Evolutionary conservation across 2,113 vertebrate species (phyloP).

Genomic region (Sinocyclocheilus maitianheensis): DNA sequence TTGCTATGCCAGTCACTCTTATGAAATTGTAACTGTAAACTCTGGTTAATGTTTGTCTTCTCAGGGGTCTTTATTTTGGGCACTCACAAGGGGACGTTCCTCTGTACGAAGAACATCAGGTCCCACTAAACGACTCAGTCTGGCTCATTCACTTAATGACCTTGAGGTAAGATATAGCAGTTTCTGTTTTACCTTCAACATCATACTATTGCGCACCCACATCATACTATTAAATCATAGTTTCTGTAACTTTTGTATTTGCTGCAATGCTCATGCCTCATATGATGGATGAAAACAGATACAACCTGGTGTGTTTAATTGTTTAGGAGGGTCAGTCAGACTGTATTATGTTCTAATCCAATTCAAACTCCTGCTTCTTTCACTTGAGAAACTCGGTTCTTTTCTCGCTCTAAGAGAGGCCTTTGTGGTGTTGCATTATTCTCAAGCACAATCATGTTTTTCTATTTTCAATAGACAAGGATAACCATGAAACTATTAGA

Average conservation of each 20-base stretch:
- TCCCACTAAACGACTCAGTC: slow-evolving; percentile 82
- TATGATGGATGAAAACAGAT: background rate
- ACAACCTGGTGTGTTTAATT: background rate
- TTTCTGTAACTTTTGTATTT: background rate
- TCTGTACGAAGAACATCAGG: slow-evolving; percentile 80
- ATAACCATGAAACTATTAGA: slow-evolving; percentile 16
- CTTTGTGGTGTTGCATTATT: background rate
- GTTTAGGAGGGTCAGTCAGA: background rate
- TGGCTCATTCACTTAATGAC: slow-evolving; percentile 91
- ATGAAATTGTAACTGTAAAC: background rate
- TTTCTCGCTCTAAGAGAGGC: background rate
- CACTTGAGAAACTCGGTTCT: background rate
- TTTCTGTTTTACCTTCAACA: background rate
- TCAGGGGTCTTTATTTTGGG: slow-evolving; percentile 82
- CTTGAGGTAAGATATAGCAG: slow-evolving; percentile 80
- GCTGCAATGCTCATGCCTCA: background rate
- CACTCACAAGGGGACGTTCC: slow-evolving; percentile 72
- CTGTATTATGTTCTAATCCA: background rate
- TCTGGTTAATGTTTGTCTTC: slow-evolving; percentile 14
- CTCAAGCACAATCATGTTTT: background rate
- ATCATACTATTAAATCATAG: background rate
- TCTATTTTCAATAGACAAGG: slow-evolving; percentile 2
- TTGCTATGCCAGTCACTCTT: background rate
- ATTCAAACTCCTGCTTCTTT: background rate
- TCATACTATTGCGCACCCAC: background rate